Evolutionary conservation across 2,113 vertebrate genomes (phyloP).

Genomic region (Chaenocephalus aceratus): DNA sequence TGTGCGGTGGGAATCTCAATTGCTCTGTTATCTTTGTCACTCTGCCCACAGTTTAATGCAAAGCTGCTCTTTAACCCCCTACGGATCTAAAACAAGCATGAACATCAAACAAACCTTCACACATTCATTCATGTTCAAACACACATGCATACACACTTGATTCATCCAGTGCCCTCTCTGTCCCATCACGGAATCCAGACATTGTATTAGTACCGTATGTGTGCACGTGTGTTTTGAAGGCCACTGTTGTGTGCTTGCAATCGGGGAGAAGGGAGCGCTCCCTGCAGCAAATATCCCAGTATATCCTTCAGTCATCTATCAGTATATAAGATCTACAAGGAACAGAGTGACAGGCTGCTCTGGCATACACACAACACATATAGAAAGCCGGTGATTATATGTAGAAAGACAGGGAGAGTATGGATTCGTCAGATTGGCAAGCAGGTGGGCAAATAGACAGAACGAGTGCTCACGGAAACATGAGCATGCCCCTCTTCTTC

Average conservation of each 20-base stretch:
- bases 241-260: conserved; percentile 42
- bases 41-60: conserved; percentile 2
- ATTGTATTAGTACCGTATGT: not conserved
- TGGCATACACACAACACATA: conserved; percentile 15
- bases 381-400: conserved; percentile 27
- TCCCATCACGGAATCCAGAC: not conserved
- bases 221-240: conserved; percentile 53
- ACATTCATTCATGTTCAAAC: conserved; percentile 27
- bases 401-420: conserved; percentile 46
- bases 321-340: conserved; percentile 42
- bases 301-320: conserved; percentile 57
- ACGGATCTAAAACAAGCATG: not conserved
- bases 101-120: conserved; percentile 26
- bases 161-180: conserved; percentile 32
- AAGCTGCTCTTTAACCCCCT: conserved; percentile 3
- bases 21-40: not conserved
- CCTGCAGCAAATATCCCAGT: conserved; percentile 51
- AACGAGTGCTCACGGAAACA: conserved; percentile 30
- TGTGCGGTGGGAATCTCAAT: not conserved
- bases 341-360: conserved; percentile 11
- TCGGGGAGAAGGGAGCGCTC: conserved; percentile 7
- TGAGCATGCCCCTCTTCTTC: conserved; percentile 39
- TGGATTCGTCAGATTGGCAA: conserved; percentile 21
- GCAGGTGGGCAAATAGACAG: conserved; percentile 54
- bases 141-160: conserved; percentile 7